Base-by-base conservation (phyloP, 2,113 vertebrate species). In the Trochalopteron elliotii region DNA sequence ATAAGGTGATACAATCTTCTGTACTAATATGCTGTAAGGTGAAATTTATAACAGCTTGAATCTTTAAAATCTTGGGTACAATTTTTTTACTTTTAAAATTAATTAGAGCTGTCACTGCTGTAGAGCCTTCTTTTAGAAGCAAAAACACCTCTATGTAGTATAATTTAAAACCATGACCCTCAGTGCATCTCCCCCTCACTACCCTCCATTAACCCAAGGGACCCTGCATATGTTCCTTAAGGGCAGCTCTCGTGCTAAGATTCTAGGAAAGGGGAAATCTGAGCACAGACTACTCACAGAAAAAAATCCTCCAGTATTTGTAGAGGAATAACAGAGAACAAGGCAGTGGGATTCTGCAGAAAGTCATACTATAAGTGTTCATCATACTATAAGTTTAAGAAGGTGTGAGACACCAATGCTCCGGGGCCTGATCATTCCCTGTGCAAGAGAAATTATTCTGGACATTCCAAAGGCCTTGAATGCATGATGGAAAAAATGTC, bases 111-210 rank as follows among this genome's bases (percentile, higher is more conserved):
- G 12, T 33, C 45, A 49, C 16, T 23, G 30, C 25, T 55, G 30
- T 22, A 61, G 31, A 50, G 14, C 10, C 8, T 17, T n/a, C 44
- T 42, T 79, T 63, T 57, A 78, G 28, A 82, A 89, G 37, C 6
- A 76, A 65, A 85, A 42, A 0, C 14, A 33, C 15, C 12, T 52
- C 74, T 60, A 3, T 0, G 0, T 9, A 37, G 16, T 21, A 15
- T 18, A 17, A 52, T 67, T 56, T 64, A 33, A 60, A 86, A 81
- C 5, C 21, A 86, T 89, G 22, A 44, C n/a, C 10, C 7, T 35
- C 44, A 25, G 3, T 37, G 25, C 27, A 44, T 47, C 25, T 21
- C 10, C 23, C 3, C 14, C 5, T 40, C 15, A 10, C 28, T 5
- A 12, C 9, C 6, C 25, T n/a, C 19, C 10, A 20, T 53, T 80